Percentiles rank a stretch among this genome's conserved stretches.
Evolutionary conservation across 1,140 invertebrate species (phyloP).

Genomic region (Ephestia elutella): DNA sequence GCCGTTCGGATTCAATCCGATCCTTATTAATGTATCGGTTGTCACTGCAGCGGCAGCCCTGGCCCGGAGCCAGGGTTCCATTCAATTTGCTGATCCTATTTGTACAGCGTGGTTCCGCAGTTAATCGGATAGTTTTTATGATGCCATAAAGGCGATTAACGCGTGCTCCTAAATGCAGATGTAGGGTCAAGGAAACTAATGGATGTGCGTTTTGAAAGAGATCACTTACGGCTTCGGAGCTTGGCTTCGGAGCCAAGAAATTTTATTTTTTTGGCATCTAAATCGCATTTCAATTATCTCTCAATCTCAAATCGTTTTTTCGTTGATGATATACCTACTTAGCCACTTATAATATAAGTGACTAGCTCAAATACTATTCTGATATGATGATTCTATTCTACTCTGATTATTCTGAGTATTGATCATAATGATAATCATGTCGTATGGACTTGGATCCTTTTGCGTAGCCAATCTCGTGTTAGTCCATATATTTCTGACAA

Average conservation of each 20-base stretch:
- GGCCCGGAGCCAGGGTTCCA: constrained; percentile 27
- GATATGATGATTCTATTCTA: too few relatives aligned
- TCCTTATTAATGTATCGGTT: constrained; percentile 15
- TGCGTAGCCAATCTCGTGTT: too few relatives aligned
- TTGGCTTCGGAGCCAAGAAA: constrained; percentile 4
- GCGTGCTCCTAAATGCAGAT: constrained; percentile 26
- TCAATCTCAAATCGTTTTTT: too few relatives aligned
- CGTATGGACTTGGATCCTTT: too few relatives aligned
- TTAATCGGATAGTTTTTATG: constrained; percentile 24
- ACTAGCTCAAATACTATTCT: not conserved
- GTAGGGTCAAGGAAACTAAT: constrained; percentile 11
- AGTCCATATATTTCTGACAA: too few relatives aligned
- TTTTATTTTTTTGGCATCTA: constrained; percentile 1
- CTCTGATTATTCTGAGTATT: too few relatives aligned
- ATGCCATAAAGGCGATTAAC: constrained; percentile 33
- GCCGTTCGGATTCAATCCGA: not conserved
- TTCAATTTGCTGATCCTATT: constrained; percentile 31
- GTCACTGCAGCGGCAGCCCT: constrained; percentile 15
- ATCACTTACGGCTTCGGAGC: too few relatives aligned
- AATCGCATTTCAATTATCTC: not conserved
- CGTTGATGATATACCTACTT: too few relatives aligned
- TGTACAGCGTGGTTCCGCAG: not conserved
- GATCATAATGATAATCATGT: too few relatives aligned
- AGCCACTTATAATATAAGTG: not conserved
- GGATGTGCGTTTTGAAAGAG: constrained; percentile 1